phyloP scores from a whole-genome alignment of 2,113 vertebrate species.

The Sorex araneus region DNA sequence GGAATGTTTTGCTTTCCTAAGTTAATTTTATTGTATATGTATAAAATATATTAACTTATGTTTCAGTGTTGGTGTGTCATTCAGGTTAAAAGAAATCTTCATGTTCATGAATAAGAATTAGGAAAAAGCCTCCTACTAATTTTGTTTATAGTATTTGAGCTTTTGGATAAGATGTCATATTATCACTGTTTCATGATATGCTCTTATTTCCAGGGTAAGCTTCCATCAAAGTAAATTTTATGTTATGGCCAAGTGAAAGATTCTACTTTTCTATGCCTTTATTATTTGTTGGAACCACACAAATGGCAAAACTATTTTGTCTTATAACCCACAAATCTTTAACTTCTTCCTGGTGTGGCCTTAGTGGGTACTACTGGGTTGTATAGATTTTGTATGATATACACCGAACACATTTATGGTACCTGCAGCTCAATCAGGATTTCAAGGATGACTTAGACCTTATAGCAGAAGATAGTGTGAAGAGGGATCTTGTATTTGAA shows the following conservation, averaged over 20 bases:
- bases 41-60: constrained; percentile 20
- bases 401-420: not conserved
- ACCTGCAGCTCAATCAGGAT: not conserved
- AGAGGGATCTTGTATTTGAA: not conserved
- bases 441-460: not conserved
- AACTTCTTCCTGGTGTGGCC: not conserved
- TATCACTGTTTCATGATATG: not conserved
- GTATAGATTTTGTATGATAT: not conserved
- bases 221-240: constrained; percentile 30
- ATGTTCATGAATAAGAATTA: constrained; percentile 30
- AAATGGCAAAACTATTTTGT: constrained; percentile 5
- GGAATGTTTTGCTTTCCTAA: constrained; percentile 3
- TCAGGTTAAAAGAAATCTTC: constrained; percentile 24
- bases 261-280: not conserved
- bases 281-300: not conserved
- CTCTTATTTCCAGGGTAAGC: not conserved
- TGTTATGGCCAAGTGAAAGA: not conserved
- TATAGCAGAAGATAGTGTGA: not conserved
- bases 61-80: not conserved
- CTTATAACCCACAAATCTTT: not conserved
- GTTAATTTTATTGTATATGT: constrained; percentile 8
- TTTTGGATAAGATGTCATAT: not conserved
- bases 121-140: constrained; percentile 43
- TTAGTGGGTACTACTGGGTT: not conserved
- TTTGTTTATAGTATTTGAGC: constrained; percentile 3